Base-by-base conservation (phyloP, 2,888 invertebrate genomes). In the Luperina nickerlii region DNA sequence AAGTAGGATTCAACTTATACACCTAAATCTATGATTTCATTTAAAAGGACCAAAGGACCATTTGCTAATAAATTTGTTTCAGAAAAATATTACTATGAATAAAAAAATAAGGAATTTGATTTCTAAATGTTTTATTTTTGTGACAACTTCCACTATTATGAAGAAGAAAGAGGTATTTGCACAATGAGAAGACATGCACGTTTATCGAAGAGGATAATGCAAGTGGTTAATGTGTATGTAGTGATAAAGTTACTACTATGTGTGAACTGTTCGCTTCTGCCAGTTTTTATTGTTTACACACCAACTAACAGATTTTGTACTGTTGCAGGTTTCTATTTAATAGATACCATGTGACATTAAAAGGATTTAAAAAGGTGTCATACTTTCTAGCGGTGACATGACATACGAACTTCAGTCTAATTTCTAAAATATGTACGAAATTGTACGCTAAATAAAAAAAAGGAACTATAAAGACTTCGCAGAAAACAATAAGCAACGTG, bases 1-100 rank as follows among this genome's bases (percentile, higher is more conserved):
- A 91, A 88, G 85, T 91, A 91, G 91, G 86, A 90, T 87, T 91
- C 90, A 88, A 90, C 92, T 92, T 92, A 93, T 85, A 87, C 87
- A 87, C 82, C 83, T 89, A 89, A 89, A 88, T 84, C 84, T 90
- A 91, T 89, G 78, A 87, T 89, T 87, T 88, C 79, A 76, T 84
- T 87, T 88, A 85, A 88, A 80, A 89, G 85, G 84, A 86, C 84
- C 88, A 82, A 84, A 76, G 76, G 76, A 65, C 38, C 67, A 89
- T 90, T 90, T 80, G 71, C 86, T 88, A 90, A 81, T 80, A 84
- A 85, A 80, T 85, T 76, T 76, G 79, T 88, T 76, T 81, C 71
- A 48, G 66, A 78, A 76, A 74, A 87, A 84, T 83, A 85, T 83
- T 73, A 75, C 71, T 80, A 79, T 66, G 54, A 78, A 70, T 70